Percentiles rank a stretch among this genome's conserved stretches.
Evolutionary conservation across 2,888 invertebrate genomes (phyloP).

Genomic region (Eulithis prunata): DNA sequence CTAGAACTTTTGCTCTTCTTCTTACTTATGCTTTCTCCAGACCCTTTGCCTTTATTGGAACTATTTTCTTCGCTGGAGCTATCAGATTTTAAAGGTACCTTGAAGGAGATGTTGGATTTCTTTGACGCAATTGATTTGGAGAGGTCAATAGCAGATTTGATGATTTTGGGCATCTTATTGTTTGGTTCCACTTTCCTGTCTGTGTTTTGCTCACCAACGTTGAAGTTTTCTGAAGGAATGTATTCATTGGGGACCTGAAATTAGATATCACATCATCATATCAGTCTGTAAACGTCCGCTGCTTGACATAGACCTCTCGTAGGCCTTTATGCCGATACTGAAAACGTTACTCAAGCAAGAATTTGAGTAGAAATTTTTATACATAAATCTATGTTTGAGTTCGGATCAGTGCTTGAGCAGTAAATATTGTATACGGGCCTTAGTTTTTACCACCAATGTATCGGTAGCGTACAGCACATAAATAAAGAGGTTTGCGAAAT

Average conservation of each 20-base stretch:
- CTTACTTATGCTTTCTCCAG: slow-evolving; percentile 3
- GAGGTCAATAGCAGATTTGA: slow-evolving; percentile 3
- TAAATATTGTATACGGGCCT: no score
- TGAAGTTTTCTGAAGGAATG: slow-evolving; percentile 28
- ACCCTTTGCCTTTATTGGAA: not conserved
- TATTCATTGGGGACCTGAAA: slow-evolving; percentile 26
- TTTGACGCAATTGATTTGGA: slow-evolving; percentile 9
- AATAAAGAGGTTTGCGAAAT: no score
- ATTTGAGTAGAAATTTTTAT: no score
- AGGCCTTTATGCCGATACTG: no score
- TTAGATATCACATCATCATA: no score
- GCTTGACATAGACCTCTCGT: no score
- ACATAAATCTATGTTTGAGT: no score
- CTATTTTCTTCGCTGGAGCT: not conserved
- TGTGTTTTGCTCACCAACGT: slow-evolving; percentile 2
- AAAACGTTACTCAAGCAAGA: no score
- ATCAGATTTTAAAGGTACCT: slow-evolving; percentile 8
- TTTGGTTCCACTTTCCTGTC: not conserved
- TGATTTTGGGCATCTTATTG: not conserved
- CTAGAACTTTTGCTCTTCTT: not conserved
- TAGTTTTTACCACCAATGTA: no score
- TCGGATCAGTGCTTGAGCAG: no score
- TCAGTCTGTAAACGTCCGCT: no score
- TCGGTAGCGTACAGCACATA: no score
- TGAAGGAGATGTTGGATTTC: slow-evolving; percentile 21